Evolutionary conservation across 2,797 vertebrate species (phyloP).

Genomic region (Sorex maritimensis): DNA sequence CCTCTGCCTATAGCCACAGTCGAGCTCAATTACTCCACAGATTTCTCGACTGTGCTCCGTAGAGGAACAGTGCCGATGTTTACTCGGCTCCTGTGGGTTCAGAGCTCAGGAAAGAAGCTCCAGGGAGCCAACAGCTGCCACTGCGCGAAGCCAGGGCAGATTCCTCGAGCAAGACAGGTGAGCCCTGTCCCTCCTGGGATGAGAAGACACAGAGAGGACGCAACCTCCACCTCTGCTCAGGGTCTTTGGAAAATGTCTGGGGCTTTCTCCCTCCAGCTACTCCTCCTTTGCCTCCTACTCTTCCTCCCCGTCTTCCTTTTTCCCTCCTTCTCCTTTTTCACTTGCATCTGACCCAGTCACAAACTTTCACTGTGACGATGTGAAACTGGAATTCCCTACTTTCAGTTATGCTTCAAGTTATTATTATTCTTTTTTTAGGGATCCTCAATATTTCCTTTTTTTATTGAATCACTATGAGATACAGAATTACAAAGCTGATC

Average conservation of each 20-base stretch:
- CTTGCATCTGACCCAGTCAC: neutral
- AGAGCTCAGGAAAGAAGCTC: neutral
- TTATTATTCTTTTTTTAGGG: no score
- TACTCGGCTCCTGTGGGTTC: neutral
- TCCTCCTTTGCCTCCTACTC: neutral
- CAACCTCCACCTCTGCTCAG: neutral
- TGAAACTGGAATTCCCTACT: neutral
- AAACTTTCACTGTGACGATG: neutral
- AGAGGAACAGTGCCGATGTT: neutral
- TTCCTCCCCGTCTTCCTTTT: neutral
- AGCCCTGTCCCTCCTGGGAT: neutral
- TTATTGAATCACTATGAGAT: no score
- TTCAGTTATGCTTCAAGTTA: neutral
- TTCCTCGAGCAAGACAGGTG: neutral
- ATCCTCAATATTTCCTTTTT: no score
- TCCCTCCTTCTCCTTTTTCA: neutral
- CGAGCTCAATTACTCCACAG: neutral
- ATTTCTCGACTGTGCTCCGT: neutral
- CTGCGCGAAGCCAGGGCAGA: neutral
- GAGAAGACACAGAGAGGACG: neutral
- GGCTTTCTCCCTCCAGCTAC: neutral
- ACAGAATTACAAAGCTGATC: no score
- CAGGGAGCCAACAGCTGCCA: neutral
- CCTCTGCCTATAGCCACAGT: neutral
- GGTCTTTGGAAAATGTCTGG: slow-evolving; percentile 20